phyloP scores from a whole-genome alignment of 2,113 vertebrate species.

The Albula goreensis region DNA sequence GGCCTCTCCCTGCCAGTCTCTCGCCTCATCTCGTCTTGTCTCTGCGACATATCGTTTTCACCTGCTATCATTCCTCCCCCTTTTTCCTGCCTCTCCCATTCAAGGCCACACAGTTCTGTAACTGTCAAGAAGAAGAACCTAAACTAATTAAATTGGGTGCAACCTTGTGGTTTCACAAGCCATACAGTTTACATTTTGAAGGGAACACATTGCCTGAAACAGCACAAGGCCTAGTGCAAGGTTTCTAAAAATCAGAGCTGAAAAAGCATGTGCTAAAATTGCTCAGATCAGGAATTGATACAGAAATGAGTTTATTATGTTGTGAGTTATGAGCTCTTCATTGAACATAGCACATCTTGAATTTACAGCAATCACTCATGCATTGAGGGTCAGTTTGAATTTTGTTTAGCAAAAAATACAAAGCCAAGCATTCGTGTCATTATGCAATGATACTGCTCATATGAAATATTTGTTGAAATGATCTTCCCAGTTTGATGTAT shows the following conservation, averaged over 20 bases:
- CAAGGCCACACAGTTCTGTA: neutral
- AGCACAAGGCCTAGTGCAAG: neutral
- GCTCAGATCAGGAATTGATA: neutral
- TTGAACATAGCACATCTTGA: no score
- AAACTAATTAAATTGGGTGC: neutral
- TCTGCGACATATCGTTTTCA: slow-evolving; percentile 36
- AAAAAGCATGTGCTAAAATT: neutral
- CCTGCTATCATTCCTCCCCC: slow-evolving; percentile 23
- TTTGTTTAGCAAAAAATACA: neutral
- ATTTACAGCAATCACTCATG: no score
- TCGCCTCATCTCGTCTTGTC: slow-evolving; percentile 21
- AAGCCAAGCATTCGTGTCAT: neutral
- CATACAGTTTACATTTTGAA: neutral
- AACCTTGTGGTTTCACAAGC: neutral
- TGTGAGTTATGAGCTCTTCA: neutral
- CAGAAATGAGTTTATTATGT: neutral
- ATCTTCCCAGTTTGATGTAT: neutral
- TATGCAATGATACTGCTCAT: neutral
- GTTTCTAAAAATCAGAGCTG: neutral
- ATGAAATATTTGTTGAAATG: neutral
- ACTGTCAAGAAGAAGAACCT: neutral
- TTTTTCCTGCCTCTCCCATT: neutral
- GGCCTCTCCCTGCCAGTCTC: slow-evolving; percentile 36
- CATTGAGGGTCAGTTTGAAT: no score
- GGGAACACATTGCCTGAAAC: neutral